Base-by-base conservation (phyloP, 1,140 invertebrate species). In the Heliconius melpomene region DNA sequence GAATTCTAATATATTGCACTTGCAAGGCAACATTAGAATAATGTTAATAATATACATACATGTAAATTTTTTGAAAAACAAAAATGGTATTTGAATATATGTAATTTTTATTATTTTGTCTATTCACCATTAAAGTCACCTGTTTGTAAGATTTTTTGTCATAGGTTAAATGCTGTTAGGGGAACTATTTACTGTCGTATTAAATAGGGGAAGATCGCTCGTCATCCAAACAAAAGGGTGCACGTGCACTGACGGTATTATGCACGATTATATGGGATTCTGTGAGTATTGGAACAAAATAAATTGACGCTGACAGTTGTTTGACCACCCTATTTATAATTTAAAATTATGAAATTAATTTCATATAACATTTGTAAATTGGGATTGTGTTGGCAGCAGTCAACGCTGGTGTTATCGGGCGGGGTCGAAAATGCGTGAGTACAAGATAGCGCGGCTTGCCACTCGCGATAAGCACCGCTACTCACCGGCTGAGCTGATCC, bases 361-460 rank as follows among this genome's bases (percentile, higher is more conserved):
- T 66, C 26, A 29, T 66, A 26, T 66, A 66, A 26, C 29, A 29
- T 29, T 11, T 8, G 26, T 26, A 66, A 8, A 29, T 26, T 66
- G 11, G 26, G 54, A 57, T n/a, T 72, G 75, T 77, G 16, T 46
- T 81, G 75, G 74, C 75, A 74, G 81, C 84, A 86, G 83, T 81
- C 81, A 88, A 80, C 80, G 79, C 84, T 86, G 80, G 84, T 79
- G 85, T 93, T 94, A 94, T 94, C 93, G 91, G 90, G 90, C 88
- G 92, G 90, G 91, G 91, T 94, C 93, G 92, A 92, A 93, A 94
- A 93, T 94, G 90, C 93, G 90, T 93, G 90, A 91, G 89, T 89
- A 84, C 87, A 88, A 91, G 93, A 94, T 93, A 94, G 89, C 91
- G 88, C 89, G 86, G 88, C 87, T 85, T 88, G 89, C 88, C 85